Conservation (phyloP, 2,797 vertebrate species). For the Strix occidentalis region DNA sequence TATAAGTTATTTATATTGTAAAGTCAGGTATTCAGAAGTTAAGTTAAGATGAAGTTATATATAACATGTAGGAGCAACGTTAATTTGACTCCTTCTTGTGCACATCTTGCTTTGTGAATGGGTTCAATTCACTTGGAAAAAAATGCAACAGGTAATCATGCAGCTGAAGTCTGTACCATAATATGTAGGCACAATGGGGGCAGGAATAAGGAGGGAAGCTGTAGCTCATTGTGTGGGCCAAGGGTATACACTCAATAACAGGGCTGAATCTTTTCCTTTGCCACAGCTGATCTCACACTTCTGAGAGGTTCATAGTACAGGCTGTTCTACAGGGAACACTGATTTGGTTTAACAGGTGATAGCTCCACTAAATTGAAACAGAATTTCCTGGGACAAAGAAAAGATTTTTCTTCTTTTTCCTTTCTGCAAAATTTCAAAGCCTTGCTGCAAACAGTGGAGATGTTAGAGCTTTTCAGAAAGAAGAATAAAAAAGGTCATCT, state of each 20-base stretch:
- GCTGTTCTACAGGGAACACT: background rate
- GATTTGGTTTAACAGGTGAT: background rate
- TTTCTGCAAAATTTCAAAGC: background rate
- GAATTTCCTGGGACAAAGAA: background rate
- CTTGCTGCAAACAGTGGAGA: background rate
- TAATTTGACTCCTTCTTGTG: background rate
- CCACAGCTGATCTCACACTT: background rate
- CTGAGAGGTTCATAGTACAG: background rate
- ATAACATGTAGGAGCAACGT: background rate
- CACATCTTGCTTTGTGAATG: background rate
- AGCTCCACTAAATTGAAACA: background rate
- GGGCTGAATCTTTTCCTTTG: background rate
- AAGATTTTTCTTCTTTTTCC: background rate
- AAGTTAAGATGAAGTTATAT: background rate
- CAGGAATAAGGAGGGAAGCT: background rate
- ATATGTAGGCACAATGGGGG: background rate
- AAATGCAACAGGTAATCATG: background rate
- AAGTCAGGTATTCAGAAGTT: background rate
- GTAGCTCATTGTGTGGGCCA: background rate
- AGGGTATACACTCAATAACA: background rate
- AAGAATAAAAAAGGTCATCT: background rate
- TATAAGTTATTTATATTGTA: background rate
- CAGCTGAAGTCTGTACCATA: background rate
- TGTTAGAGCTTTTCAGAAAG: background rate
- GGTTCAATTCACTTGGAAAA: background rate